These are phyloP conservation scores for Apus apus DNA, from an alignment of 2,113 vertebrate species.

Conservation along the genomic window DNA sequence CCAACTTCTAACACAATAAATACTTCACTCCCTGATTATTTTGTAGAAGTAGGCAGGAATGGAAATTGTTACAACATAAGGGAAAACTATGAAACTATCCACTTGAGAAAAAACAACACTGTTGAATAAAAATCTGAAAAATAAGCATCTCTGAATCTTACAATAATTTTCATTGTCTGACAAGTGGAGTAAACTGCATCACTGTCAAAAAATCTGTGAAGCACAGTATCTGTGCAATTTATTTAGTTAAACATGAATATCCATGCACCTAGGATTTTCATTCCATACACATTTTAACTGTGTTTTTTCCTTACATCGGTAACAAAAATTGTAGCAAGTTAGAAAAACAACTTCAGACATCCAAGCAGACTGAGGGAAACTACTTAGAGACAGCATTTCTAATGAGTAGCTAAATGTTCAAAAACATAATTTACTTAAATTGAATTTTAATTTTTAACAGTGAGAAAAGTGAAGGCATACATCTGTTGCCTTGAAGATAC, in stretches of 20 bases:
- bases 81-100: not conserved
- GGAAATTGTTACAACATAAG: not conserved
- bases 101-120: not conserved
- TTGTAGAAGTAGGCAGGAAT: not conserved
- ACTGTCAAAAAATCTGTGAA: not conserved
- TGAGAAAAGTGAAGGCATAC: not conserved
- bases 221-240: not conserved
- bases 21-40: not conserved
- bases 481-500: not conserved
- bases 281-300: not conserved
- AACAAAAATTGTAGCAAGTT: not conserved
- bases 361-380: not conserved
- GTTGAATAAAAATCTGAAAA: not conserved
- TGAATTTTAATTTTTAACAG: conserved; percentile 1
- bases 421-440: conserved; percentile 3
- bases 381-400: not conserved
- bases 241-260: not conserved
- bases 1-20: not conserved
- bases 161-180: not conserved
- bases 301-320: not conserved
- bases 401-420: not conserved
- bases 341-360: not conserved
- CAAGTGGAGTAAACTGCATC: not conserved
- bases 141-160: not conserved
- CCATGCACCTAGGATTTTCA: not conserved